Evolutionary conservation across 1,140 invertebrate genomes (phyloP), one percentile per base, ranked within the genome.

Genomic region (Asobara japonica): DNA sequence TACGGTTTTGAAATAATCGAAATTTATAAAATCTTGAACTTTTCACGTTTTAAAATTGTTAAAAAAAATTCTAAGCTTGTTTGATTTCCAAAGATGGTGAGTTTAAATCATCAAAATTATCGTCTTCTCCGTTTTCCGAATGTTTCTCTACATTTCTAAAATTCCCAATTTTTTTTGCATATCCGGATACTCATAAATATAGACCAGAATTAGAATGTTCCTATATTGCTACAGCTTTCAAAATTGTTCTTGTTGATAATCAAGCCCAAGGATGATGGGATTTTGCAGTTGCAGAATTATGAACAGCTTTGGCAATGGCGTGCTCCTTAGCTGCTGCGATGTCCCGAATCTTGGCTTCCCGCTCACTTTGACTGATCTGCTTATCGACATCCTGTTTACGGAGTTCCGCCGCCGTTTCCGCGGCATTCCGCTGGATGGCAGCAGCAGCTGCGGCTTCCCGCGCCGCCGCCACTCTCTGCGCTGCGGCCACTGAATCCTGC

Each of bases 361-460:
- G 79, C 61, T 87, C 86, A 62, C 80, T 87, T 66, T 82, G 81
- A 36, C 64, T 82, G 29, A 88, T 86, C 73, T 88, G 86, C 68
- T 86, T 87, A 69, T 88, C 86, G 1, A 86, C 86, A 45, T 88
- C 86, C 56, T 86, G 86, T 73, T 88, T 87, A 27, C 80, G 81
- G n/a, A 88, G 68, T 74, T 87, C 82, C 0, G 85, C 86, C 0
- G 86, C 86, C 3, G 86, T 87, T 16, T 83, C 81, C 20, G 86
- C 79, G 0, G 86, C 86, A 30, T 81, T 83, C 77, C 80, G 79
- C 76, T 84, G 74, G 71, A 76, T 76, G 78, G 82, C 81, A 33
- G 56, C 45, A 31, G 48, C 27, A 10, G 60, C 29, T 16, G 60
- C 60, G 5, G 60, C 29, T 27, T 62, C 60, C 41, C 86, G 80